Evolutionary conservation across 2,797 vertebrate species (phyloP), one percentile per base, ranked within the genome.

Genomic region (Rallus crepitans): DNA sequence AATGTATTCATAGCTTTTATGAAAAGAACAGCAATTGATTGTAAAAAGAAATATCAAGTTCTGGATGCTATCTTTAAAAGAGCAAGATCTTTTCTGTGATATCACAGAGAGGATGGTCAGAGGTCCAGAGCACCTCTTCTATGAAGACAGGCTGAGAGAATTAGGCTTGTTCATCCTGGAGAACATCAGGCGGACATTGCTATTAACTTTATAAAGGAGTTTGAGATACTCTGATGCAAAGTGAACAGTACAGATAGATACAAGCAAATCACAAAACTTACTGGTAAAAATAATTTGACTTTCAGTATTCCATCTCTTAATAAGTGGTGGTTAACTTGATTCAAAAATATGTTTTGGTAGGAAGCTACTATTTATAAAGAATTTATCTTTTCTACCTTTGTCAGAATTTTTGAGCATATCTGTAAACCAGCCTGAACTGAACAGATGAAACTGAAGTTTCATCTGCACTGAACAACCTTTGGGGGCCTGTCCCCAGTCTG

Each of bases 281-380:
- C 5, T 33, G 53, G 11, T 82, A 78, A 69, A 95, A 94, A 60
- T 39, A 37, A 60, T 73, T 70, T 94, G 52, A 84, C 69, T 86
- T 87, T 64, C 63, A 89, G 37, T 25, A 48, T 80, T 85, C 61
- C 48, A 60, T 80, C 75, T 57, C 57, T 94, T 90, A 81, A 69
- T 70, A 94, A 89, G 42, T 64, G 50, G 52, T 77, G 39, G 37
- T 69, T 78, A 82, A 40, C 4, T 12, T 27, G 4, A 24, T 20
- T 25, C 69, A 90, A 84, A 75, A 25, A 27, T 70, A 39, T 6
- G 27, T 65, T 96, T 90, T 81, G 45, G 42, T 64, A 93, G 16
- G 40, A 92, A 83, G 52, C n/a, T 92, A 66, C 40, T 89, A 60
- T 95, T 96, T 96, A 88, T 78, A 70, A 81, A 86, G 47, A 64